A percentile compares a stretch with the other conserved stretches of the same genome.
Evolutionary conservation across 2,113 vertebrate species (phyloP).

Genomic region (Loxodonta africana): DNA sequence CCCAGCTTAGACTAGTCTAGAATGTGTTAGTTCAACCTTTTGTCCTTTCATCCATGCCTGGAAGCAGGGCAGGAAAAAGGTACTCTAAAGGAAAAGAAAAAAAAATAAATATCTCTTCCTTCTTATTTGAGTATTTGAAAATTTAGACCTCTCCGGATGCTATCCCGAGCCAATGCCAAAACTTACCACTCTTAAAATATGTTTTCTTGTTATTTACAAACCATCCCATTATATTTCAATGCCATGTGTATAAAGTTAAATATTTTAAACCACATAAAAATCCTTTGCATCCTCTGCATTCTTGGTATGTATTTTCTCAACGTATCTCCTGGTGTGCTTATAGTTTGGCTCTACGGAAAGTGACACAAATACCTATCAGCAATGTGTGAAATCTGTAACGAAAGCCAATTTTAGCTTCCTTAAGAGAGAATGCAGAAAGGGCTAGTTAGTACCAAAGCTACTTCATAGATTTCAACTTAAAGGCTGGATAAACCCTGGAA

Average conservation of each 20-base stretch:
- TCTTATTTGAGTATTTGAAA: conserved; percentile 47
- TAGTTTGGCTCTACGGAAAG: conserved; percentile 10
- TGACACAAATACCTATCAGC: neutral
- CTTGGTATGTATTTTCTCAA: neutral
- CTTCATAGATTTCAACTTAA: neutral
- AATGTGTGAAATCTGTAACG: neutral
- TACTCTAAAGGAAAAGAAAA: neutral
- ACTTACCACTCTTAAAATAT: conserved; percentile 12
- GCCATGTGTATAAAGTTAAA: neutral
- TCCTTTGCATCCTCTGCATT: neutral
- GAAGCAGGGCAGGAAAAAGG: conserved; percentile 32
- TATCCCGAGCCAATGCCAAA: neutral
- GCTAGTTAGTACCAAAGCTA: neutral
- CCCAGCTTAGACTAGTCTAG: neutral
- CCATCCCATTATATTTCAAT: conserved; percentile 23
- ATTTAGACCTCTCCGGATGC: conserved; percentile 15
- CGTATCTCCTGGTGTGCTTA: neutral
- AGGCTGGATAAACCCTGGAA: neutral
- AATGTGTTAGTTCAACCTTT: conserved; percentile 11
- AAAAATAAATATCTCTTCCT: neutral
- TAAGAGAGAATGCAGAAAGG: neutral
- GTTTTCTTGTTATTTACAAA: conserved; percentile 30
- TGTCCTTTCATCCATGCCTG: conserved; percentile 41
- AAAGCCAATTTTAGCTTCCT: neutral
- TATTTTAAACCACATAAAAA: neutral